Conservation (phyloP, 2,888 invertebrate genomes). For the Toxonevra muliebris region DNA sequence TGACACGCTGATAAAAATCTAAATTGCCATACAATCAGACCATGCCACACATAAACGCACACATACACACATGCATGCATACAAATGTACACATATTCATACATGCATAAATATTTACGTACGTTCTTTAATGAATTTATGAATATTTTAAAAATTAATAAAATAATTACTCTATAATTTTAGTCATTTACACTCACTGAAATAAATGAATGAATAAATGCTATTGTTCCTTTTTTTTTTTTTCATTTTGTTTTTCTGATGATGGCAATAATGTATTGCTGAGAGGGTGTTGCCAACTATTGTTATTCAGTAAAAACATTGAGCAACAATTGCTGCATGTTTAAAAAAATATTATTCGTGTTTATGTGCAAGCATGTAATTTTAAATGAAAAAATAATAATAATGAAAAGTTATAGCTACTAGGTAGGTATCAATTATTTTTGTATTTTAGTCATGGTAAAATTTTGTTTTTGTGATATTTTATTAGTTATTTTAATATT, state of each 20-base stretch:
- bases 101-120: background rate
- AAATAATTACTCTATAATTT: background rate
- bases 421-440: too few relatives aligned
- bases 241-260: too few relatives aligned
- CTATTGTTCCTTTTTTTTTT: too few relatives aligned
- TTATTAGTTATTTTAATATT: too few relatives aligned
- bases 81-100: background rate
- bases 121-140: conserved; percentile 19
- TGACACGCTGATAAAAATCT: conserved; percentile 26
- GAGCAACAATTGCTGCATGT: background rate
- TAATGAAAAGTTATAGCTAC: too few relatives aligned
- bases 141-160: background rate
- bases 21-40: background rate
- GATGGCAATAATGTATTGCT: too few relatives aligned
- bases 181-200: background rate
- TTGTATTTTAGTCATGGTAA: too few relatives aligned
- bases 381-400: background rate
- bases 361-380: background rate
- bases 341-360: conserved; percentile 4
- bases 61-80: conserved; percentile 6
- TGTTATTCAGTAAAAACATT: too few relatives aligned
- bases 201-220: too few relatives aligned
- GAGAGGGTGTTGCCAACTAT: too few relatives aligned
- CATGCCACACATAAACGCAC: conserved; percentile 18
- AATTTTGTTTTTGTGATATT: background rate